Percentiles rank a stretch among this genome's conserved stretches.
These are phyloP conservation scores for Sturnira hondurensis DNA, from an alignment of 2,113 vertebrate species.

Conservation along the genomic window DNA sequence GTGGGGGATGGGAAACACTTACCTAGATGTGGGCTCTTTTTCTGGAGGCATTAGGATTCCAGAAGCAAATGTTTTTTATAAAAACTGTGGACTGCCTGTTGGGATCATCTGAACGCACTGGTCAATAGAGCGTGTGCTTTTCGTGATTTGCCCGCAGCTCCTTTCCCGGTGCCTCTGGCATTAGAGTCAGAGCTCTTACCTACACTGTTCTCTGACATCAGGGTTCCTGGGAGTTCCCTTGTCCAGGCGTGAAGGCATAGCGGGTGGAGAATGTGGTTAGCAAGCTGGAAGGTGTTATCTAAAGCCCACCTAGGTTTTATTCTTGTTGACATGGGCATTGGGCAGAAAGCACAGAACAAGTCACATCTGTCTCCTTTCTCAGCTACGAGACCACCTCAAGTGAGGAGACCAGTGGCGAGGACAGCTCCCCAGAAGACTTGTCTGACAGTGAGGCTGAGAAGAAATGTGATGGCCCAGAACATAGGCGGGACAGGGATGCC, in stretches of 20 bases:
- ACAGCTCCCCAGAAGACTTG: conserved; percentile 77
- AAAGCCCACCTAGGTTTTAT: not conserved
- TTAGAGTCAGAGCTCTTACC: not conserved
- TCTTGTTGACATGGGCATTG: not conserved
- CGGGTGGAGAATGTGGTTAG: not conserved
- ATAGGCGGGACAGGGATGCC: not conserved
- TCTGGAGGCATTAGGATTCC: not conserved
- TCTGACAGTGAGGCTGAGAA: conserved; percentile 75
- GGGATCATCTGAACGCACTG: not conserved
- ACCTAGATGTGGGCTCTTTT: not conserved
- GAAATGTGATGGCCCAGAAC: not conserved
- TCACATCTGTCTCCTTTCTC: conserved; percentile 72
- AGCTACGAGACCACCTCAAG: conserved; percentile 98
- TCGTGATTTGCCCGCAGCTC: not conserved
- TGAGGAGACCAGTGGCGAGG: conserved; percentile 93
- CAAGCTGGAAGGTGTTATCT: not conserved
- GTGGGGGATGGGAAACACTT: not conserved
- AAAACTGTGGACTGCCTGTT: not conserved
- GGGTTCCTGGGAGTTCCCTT: not conserved
- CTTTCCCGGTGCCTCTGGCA: not conserved
- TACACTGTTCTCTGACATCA: not conserved
- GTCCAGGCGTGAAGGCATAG: not conserved
- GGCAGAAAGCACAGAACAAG: conserved; percentile 27
- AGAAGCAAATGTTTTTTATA: not conserved
- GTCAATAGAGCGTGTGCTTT: rapidly evolving